Percentiles rank a stretch among this genome's conserved stretches.
Evolutionary conservation across 2,888 invertebrate species (phyloP).

Genomic region (Eristalinus aeneus): DNA sequence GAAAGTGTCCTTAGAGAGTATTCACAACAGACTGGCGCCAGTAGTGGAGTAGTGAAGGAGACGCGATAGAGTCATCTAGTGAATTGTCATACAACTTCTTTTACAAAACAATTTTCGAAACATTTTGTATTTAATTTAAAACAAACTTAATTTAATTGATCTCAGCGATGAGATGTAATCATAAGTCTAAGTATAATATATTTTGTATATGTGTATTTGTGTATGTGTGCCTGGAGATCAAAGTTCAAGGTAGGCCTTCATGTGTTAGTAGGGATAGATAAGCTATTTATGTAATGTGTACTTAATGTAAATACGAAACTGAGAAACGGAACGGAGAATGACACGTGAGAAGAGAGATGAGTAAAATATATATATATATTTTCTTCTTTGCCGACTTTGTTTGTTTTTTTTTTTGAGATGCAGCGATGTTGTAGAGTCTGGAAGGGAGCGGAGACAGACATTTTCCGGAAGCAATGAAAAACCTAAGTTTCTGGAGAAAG

Average conservation of each 20-base stretch:
- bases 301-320: neutral
- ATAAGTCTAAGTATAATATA: conserved; percentile 21
- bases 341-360: neutral
- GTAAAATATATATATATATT: neutral
- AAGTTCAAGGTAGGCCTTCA: neutral
- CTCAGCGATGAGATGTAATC: conserved; percentile 1
- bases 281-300: neutral
- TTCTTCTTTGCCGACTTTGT: neutral
- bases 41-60: neutral
- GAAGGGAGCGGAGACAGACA: too few species aligned
- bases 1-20: conserved; percentile 48
- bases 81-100: conserved; percentile 29
- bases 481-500: too few species aligned
- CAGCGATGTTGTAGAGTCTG: too few species aligned
- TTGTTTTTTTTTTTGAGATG: neutral
- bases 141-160: neutral
- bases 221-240: neutral
- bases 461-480: too few species aligned
- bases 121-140: neutral
- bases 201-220: conserved; percentile 4
- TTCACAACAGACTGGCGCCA: conserved; percentile 27
- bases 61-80: conserved; percentile 13
- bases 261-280: neutral
- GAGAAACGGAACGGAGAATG: neutral
- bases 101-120: neutral